These are phyloP conservation scores for Dasyornis broadbenti DNA, from an alignment of 2,113 vertebrate genomes.

Conservation along the genomic window DNA sequence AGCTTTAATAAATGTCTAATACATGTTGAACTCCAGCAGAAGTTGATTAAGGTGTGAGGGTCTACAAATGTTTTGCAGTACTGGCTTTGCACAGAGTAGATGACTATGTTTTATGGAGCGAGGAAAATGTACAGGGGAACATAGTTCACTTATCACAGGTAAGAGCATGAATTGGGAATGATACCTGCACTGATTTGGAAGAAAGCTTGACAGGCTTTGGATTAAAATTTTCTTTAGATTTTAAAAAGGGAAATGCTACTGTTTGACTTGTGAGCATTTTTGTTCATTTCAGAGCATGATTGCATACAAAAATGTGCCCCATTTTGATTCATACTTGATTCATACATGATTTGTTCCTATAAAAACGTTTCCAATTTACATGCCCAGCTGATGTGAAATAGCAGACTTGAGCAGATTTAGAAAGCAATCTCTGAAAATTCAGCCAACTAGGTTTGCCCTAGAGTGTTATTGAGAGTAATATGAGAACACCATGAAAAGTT, in stretches of 20 bases:
- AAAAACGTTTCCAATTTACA: slow-evolving; percentile 40
- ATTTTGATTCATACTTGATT: slow-evolving; percentile 24
- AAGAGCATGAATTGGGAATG: neutral
- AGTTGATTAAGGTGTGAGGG: neutral
- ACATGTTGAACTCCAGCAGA: neutral
- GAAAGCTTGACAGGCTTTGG: neutral
- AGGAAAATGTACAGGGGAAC: neutral
- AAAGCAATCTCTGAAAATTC: slow-evolving; percentile 13
- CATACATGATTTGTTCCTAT: slow-evolving; percentile 1
- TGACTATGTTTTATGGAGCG: rapidly evolving
- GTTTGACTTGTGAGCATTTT: neutral
- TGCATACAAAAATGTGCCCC: neutral
- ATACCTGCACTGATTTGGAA: neutral
- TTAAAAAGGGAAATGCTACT: neutral
- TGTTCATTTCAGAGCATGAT: neutral
- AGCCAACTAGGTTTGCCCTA: neutral
- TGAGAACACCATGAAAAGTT: slow-evolving; percentile 34
- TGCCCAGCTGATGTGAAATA: slow-evolving; percentile 5
- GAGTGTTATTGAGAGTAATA: slow-evolving; percentile 13
- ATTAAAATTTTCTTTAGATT: neutral
- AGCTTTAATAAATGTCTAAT: neutral
- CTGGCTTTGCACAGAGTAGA: neutral
- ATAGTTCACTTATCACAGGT: neutral
- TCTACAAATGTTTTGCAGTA: neutral
- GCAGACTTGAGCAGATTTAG: neutral